Evolutionary conservation across 2,888 invertebrate genomes (phyloP).

Genomic region (Tineola bisselliella): DNA sequence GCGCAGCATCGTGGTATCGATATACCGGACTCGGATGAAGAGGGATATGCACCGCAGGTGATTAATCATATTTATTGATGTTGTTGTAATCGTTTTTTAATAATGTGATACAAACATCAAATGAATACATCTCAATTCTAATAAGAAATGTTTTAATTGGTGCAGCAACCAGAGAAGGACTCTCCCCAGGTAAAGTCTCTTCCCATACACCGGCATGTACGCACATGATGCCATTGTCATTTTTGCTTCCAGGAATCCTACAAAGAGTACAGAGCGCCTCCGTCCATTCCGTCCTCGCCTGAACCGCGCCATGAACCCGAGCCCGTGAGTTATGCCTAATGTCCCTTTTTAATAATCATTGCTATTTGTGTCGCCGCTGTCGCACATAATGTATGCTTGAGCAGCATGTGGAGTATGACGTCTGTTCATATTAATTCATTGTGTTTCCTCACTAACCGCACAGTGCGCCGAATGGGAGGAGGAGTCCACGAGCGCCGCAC

Average conservation of each 20-base stretch:
- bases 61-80: too few species aligned
- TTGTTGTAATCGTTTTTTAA: too few species aligned
- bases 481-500: constrained; percentile 10
- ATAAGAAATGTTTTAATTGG: too few species aligned
- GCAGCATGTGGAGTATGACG: too few species aligned
- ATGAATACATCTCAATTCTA: too few species aligned
- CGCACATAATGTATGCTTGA: constrained; percentile 5
- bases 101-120: too few species aligned
- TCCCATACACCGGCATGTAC: too few species aligned
- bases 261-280: constrained; percentile 35
- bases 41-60: constrained; percentile 19
- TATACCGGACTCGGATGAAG: constrained; percentile 60
- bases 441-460: too few species aligned
- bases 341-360: too few species aligned
- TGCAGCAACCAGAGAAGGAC: neutral
- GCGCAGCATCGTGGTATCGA: constrained; percentile 53
- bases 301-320: constrained; percentile 29
- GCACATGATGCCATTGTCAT: too few species aligned
- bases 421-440: too few species aligned
- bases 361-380: neutral
- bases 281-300: constrained; percentile 51
- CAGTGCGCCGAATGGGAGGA: constrained; percentile 11
- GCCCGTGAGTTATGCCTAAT: constrained; percentile 13
- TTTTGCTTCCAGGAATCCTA: constrained; percentile 33
- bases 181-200: neutral